Percentiles rank a stretch among this genome's conserved stretches.
Conservation (phyloP, 2,113 vertebrate species). For the Thinocorus orbignyianus region DNA sequence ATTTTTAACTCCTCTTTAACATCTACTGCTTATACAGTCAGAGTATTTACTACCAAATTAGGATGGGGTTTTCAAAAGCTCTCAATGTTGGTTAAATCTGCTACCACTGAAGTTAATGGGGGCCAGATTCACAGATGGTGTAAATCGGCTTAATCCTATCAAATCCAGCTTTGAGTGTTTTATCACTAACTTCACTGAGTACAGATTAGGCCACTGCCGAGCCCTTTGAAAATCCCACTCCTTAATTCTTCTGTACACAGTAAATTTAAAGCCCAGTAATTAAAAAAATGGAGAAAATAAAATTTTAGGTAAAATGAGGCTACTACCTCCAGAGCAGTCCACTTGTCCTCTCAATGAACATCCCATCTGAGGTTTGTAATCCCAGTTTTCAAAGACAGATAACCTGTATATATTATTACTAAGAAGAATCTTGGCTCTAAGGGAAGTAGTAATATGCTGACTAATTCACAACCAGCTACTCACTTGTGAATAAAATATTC, state of each 20-base stretch:
- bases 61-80: conserved; percentile 12
- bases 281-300: neutral
- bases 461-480: neutral
- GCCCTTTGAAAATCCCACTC: conserved; percentile 61
- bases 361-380: neutral
- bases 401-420: neutral
- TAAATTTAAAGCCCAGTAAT: conserved; percentile 42
- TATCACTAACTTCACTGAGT: conserved; percentile 62
- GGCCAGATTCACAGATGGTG: conserved; percentile 68
- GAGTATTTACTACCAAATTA: conserved; percentile 30
- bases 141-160: conserved; percentile 63
- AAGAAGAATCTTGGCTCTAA: neutral
- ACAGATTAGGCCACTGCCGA: conserved; percentile 53
- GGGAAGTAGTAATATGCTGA: neutral
- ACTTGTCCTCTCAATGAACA: neutral
- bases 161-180: conserved; percentile 68
- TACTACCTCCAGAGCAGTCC: neutral
- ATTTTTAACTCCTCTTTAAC: neutral
- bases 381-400: neutral
- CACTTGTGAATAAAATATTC: neutral
- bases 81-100: conserved; percentile 37
- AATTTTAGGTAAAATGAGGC: neutral
- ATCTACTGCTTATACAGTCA: neutral
- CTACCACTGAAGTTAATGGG: conserved; percentile 57
- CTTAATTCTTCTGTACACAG: conserved; percentile 56